Evolutionary conservation across 1,140 invertebrate genomes (phyloP), one percentile per base, ranked within the genome.

Genomic region (Zaprionus taronus): DNA sequence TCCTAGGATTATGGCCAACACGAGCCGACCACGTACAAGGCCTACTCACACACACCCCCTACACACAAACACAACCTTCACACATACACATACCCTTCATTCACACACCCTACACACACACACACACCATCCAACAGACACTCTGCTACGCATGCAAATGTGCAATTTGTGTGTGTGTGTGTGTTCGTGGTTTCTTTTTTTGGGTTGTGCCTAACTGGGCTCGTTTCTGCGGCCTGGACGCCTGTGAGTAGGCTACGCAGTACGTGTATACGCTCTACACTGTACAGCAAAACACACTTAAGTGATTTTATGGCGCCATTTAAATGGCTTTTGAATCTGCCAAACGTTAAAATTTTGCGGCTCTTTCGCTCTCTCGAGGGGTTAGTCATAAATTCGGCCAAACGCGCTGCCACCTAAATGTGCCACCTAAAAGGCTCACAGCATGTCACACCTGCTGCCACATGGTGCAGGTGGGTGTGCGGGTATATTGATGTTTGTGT

Each of bases 241-340:
- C 77, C 64, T 77, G 77, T 86, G 82, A 86, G 86, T 73, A 77
- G 80, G 83, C 72, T 62, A 79, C 79, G 67, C 61, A 11, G 51
- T 44, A 72, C 63, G 71, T 75, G 53, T 86, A 68, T n/a, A 47
- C 6, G n/a, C 15, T 6, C 5, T 17, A 44, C 47, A 51, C 47
- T 51, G 47, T 51, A 51, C 62, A 61, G 71, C 66, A 81, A 78
- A 85, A 79, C 38, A 85, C 81, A 89, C 80, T 75, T 89, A 87
- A 89, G 80, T 83, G 80, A 87, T 87, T 87, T 87, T 81, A 87
- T 87, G 84, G 73, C 68, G 57, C 71, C 74, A 79, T 87, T 87
- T 77, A 89, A 87, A 87, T 87, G 84, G 72, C 66, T 87, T 81
- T 69, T 65, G 83, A 87, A 89, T 83, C 81, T 81, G 74, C 73